A percentile compares a stretch with the other conserved stretches of the same genome.
phyloP scores from a whole-genome alignment of 2,113 vertebrate species.

The Oenanthe oenanthe region DNA sequence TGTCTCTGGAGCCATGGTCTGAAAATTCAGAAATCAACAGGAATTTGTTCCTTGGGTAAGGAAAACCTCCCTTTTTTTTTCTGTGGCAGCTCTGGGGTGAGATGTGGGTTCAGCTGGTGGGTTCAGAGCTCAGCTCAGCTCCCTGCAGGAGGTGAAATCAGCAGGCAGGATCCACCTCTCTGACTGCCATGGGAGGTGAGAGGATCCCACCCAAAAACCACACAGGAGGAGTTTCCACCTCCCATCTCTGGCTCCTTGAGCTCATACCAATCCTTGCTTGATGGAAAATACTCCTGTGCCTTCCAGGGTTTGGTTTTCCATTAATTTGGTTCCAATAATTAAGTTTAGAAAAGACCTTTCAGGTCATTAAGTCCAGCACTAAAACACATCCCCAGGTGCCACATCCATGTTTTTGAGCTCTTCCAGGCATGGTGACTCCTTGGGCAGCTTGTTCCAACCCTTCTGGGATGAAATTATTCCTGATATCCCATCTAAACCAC shows the following conservation, averaged over 20 bases:
- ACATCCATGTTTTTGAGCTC: not conserved
- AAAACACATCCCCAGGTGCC: not conserved
- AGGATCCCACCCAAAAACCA: not conserved
- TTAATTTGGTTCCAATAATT: not conserved
- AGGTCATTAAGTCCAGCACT: not conserved
- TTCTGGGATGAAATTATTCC: not conserved
- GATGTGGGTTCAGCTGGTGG: not conserved
- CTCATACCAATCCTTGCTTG: rapidly evolving
- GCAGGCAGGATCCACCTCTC: not conserved
- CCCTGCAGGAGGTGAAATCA: rapidly evolving
- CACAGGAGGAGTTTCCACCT: not conserved
- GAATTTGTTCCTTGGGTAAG: not conserved
- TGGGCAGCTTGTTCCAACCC: not conserved
- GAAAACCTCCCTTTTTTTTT: not conserved
- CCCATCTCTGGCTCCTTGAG: not conserved
- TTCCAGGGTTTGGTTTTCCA: not conserved
- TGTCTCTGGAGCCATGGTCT: rapidly evolving
- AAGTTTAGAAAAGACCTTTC: not conserved
- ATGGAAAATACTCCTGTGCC: rapidly evolving
- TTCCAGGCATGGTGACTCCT: not conserved
- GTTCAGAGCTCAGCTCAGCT: not conserved
- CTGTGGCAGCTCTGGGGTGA: not conserved
- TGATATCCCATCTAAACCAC: rapidly evolving
- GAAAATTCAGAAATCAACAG: rapidly evolving
- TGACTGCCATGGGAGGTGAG: rapidly evolving